These are phyloP conservation scores for Palythoa heliodiscus DNA, from an alignment of 92 coral and sea anemone species.

Conservation along the genomic window DNA sequence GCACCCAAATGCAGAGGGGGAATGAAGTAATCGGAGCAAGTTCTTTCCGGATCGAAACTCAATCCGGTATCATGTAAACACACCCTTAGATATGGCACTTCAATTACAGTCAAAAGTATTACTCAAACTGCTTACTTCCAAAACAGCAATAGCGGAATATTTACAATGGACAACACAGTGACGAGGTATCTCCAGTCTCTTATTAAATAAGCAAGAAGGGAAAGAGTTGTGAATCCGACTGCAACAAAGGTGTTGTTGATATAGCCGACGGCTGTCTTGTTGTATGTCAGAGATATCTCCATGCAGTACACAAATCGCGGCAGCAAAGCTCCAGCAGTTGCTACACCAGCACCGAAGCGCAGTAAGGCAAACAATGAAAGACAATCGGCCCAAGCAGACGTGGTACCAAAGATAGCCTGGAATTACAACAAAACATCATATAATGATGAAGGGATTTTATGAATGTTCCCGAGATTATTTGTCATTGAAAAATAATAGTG, in stretches of 20 bases:
- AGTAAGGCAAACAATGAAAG: constrained; percentile 75
- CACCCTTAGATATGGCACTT: too few relatives aligned
- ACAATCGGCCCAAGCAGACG: constrained; percentile 81
- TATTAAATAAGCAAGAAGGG: constrained; percentile 75
- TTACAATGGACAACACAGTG: constrained; percentile 66
- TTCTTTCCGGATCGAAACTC: too few relatives aligned
- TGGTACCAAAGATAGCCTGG: constrained; percentile 67
- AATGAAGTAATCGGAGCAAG: too few relatives aligned
- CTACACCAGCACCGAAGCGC: constrained; percentile 79
- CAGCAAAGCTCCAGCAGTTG: constrained; percentile 77
- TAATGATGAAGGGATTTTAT: too few relatives aligned
- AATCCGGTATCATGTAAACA: too few relatives aligned
- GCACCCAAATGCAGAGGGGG: too few relatives aligned
- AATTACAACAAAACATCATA: background rate
- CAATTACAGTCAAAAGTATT: too few relatives aligned
- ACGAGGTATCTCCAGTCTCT: constrained; percentile 85
- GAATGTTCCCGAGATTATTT: too few relatives aligned
- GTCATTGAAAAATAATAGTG: too few relatives aligned
- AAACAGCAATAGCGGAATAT: constrained; percentile 62
- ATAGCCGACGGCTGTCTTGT: constrained; percentile 76
- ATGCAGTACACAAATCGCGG: constrained; percentile 83
- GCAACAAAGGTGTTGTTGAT: constrained; percentile 74
- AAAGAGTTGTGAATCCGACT: constrained; percentile 63
- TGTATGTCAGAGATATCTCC: constrained; percentile 65
- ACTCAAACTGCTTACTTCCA: constrained; percentile 64